Percentiles rank a stretch among this genome's conserved stretches.
phyloP scores from a whole-genome alignment of 1,140 invertebrate genomes.

The Conopomorpha cramerella region DNA sequence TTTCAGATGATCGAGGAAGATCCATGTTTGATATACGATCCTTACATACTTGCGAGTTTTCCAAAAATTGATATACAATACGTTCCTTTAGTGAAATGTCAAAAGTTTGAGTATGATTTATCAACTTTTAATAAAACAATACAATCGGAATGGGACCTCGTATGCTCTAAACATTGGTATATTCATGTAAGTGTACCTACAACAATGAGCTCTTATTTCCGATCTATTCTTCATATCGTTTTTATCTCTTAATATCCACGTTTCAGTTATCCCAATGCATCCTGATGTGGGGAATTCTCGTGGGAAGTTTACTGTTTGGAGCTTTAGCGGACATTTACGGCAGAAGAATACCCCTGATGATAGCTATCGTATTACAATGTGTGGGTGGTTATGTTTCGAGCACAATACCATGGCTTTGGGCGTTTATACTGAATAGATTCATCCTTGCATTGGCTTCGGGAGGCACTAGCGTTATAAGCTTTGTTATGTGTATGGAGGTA shows the following conservation, averaged over 20 bases:
- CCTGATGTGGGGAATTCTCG: slow-evolving; percentile 76
- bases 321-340: slow-evolving; percentile 72
- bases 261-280: slow-evolving; percentile 69
- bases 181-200: slow-evolving; percentile 53
- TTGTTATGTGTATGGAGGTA: slow-evolving; percentile 55
- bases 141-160: slow-evolving; percentile 74
- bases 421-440: slow-evolving; percentile 73
- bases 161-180: slow-evolving; percentile 66
- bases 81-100: slow-evolving; percentile 53
- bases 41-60: slow-evolving; percentile 20
- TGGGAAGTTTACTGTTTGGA: slow-evolving; percentile 72
- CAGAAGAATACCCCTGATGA: slow-evolving; percentile 62
- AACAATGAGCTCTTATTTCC: too few species aligned
- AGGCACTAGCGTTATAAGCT: slow-evolving; percentile 44
- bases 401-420: slow-evolving; percentile 65
- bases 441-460: slow-evolving; percentile 71
- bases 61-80: slow-evolving; percentile 32
- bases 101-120: slow-evolving; percentile 63
- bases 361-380: slow-evolving; percentile 67
- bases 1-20: slow-evolving; percentile 32
- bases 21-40: slow-evolving; percentile 45
- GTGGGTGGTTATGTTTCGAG: slow-evolving; percentile 64
- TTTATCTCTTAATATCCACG: too few species aligned
- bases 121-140: slow-evolving; percentile 70
- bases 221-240: too few species aligned